These are phyloP conservation scores for Enchytraeus crypticus DNA, from an alignment of 2,888 invertebrate genomes.

Conservation along the genomic window DNA sequence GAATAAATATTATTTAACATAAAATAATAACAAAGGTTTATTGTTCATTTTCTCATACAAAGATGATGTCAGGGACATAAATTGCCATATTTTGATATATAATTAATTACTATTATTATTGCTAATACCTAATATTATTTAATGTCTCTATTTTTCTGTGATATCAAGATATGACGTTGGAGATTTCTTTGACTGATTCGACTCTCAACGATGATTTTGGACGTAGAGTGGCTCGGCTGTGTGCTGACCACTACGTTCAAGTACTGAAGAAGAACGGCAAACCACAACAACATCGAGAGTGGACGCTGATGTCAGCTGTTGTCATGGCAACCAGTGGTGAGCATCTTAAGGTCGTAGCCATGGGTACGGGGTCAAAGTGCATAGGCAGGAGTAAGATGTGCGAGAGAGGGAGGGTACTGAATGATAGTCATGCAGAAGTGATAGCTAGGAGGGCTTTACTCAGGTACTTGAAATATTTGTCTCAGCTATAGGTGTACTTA, in stretches of 20 bases:
- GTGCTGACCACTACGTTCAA: constrained; percentile 15
- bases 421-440: constrained; percentile 87
- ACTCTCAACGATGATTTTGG: constrained; percentile 6
- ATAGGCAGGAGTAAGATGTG: constrained; percentile 57
- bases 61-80: too few species aligned
- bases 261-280: constrained; percentile 62
- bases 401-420: constrained; percentile 57
- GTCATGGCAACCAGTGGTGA: constrained; percentile 42
- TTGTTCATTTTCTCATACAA: too few species aligned
- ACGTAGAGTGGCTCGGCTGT: constrained; percentile 13
- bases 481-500: too few species aligned
- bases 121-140: too few species aligned
- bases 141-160: too few species aligned
- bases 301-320: constrained; percentile 74
- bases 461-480: too few species aligned
- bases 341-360: constrained; percentile 59
- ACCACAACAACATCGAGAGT: constrained; percentile 61
- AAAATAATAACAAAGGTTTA: too few species aligned
- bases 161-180: too few species aligned
- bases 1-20: too few species aligned
- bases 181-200: too few species aligned
- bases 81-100: too few species aligned
- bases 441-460: constrained; percentile 73
- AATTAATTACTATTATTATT: too few species aligned
- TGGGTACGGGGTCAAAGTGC: constrained; percentile 87